These are phyloP conservation scores for Therioaphis trifolii DNA, from an alignment of 2,888 invertebrate genomes.

Conservation along the genomic window DNA sequence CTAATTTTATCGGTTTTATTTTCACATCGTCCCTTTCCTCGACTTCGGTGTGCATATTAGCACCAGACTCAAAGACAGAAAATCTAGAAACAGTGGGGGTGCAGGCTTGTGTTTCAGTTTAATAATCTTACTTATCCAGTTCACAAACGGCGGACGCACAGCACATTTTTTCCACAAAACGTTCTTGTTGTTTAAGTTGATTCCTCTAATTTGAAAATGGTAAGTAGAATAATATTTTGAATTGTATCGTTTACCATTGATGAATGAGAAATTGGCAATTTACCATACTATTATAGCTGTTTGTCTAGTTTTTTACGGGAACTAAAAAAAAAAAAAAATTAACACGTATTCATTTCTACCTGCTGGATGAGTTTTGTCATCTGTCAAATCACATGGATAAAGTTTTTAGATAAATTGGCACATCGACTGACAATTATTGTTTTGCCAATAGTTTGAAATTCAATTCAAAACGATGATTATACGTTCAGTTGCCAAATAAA, in stretches of 20 bases:
- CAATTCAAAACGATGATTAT: constrained; percentile 40
- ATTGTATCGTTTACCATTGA: constrained; percentile 12
- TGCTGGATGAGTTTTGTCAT: constrained; percentile 20
- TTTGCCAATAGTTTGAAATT: constrained; percentile 49
- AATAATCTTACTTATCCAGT: constrained; percentile 55
- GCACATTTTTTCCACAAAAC: constrained; percentile 24
- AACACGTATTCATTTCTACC: constrained; percentile 22
- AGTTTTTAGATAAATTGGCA: constrained; percentile 38
- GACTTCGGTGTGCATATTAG: constrained; percentile 10
- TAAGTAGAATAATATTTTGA: constrained; percentile 24
- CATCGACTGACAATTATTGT: constrained; percentile 24
- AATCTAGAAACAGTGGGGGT: constrained; percentile 56
- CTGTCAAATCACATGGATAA: constrained; percentile 16
- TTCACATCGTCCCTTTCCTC: constrained; percentile 60
- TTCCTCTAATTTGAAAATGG: constrained; percentile 31
- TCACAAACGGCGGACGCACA: constrained; percentile 42
- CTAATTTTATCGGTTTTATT: constrained; percentile 63
- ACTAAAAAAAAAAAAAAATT: neutral
- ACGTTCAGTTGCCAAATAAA: constrained; percentile 41
- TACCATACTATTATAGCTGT: constrained; percentile 34
- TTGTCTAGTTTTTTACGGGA: neutral
- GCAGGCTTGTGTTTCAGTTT: constrained; percentile 21
- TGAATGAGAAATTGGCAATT: constrained; percentile 49
- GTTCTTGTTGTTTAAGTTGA: constrained; percentile 24
- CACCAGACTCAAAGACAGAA: constrained; percentile 27